A percentile compares a stretch with the other conserved stretches of the same genome.
Evolutionary conservation across 2,113 vertebrate species (phyloP).

Genomic region (Hydrolagus affinis): DNA sequence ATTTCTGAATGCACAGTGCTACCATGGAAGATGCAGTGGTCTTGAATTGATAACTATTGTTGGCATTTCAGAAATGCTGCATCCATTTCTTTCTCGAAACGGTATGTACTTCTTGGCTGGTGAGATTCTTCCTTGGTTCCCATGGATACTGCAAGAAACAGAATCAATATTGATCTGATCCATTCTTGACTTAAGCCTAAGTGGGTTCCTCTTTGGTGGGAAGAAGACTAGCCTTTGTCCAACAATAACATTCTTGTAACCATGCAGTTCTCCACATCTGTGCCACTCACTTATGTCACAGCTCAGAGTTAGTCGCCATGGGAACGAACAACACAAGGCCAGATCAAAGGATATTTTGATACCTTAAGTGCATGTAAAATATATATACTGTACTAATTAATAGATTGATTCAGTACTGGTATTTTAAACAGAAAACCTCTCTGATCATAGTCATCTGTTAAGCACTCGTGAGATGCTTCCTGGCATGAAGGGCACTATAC

Average conservation of each 20-base stretch:
- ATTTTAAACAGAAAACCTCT: not conserved
- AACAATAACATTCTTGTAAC: not conserved
- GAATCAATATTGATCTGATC: conserved; percentile 1
- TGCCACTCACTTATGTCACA: conserved; percentile 2
- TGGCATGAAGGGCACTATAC: no score
- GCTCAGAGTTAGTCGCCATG: not conserved
- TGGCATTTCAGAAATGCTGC: not conserved
- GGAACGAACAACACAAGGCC: not conserved
- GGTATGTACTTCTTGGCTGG: not conserved
- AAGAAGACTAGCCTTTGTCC: conserved; percentile 13
- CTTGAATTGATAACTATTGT: not conserved
- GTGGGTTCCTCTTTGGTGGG: not conserved
- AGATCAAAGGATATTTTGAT: not conserved
- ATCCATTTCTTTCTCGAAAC: not conserved
- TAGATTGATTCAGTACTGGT: not conserved
- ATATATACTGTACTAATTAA: not conserved
- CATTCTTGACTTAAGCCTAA: not conserved
- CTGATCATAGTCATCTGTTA: no score
- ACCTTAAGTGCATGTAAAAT: not conserved
- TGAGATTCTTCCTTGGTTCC: conserved; percentile 3
- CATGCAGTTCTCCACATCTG: not conserved
- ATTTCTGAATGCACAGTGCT: not conserved
- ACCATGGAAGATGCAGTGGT: not conserved
- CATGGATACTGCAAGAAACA: conserved; percentile 15
- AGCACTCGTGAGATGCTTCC: no score